Conservation (phyloP, 2,797 vertebrate genomes). For the Xenops minutus region DNA sequence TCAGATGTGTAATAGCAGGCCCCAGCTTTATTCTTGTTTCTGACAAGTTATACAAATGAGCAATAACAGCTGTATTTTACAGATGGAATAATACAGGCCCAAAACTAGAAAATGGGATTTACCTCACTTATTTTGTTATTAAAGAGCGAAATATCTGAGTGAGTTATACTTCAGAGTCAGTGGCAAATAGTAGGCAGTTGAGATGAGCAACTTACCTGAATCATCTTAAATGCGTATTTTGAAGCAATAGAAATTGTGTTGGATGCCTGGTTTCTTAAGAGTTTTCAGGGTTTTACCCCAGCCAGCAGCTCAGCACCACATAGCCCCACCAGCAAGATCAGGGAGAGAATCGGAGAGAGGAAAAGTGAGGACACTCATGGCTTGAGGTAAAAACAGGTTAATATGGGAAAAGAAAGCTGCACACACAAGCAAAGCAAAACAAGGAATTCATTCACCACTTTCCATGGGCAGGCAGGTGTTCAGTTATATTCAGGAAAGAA, state of each 20-base stretch:
- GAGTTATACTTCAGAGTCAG: background rate
- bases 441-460: background rate
- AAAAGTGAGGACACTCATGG: background rate
- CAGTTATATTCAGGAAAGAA: background rate
- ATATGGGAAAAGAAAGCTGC: background rate
- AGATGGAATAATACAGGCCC: background rate
- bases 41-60: background rate
- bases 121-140: background rate
- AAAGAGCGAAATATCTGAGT: background rate
- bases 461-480: background rate
- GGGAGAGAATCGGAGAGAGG: background rate
- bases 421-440: background rate
- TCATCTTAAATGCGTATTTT: background rate
- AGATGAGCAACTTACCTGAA: background rate
- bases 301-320: background rate
- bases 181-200: background rate
- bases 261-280: background rate
- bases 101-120: background rate
- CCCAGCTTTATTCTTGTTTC: background rate
- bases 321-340: fast-evolving
- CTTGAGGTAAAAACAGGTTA: background rate
- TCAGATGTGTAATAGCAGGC: background rate
- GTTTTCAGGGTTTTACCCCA: background rate
- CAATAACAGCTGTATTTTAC: background rate
- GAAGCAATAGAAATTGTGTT: background rate